Evolutionary conservation across 2,888 invertebrate genomes (phyloP).

Genomic region (Melipona bicolor): DNA sequence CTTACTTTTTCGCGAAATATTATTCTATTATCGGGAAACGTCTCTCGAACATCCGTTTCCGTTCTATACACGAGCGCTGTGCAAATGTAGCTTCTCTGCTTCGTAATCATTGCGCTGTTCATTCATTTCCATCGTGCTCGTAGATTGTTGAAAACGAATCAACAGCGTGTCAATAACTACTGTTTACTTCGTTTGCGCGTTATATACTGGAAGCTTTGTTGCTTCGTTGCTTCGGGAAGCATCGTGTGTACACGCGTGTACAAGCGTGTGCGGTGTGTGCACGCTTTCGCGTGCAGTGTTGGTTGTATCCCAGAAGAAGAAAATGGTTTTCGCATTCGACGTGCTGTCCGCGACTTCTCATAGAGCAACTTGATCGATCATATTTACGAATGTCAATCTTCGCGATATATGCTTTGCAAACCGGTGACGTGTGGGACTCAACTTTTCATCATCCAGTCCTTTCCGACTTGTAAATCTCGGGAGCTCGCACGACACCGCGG

Average conservation of each 20-base stretch:
- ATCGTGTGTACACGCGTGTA: too few species aligned
- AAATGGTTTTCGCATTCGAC: not conserved
- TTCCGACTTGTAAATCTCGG: conserved; percentile 19
- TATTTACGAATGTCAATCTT: conserved; percentile 29
- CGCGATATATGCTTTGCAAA: not conserved
- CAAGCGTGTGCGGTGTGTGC: too few species aligned
- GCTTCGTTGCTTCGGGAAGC: not conserved
- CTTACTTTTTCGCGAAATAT: not conserved
- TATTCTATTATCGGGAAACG: not conserved
- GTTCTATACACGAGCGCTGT: not conserved
- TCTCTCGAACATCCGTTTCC: not conserved
- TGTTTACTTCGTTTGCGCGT: conserved; percentile 1
- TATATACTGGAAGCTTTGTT: conserved; percentile 2
- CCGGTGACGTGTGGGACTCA: not conserved
- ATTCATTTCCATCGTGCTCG: not conserved
- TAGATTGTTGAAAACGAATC: conserved; percentile 1
- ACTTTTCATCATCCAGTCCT: not conserved
- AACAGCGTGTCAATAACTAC: not conserved
- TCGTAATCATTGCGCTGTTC: not conserved
- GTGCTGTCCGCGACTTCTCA: not conserved
- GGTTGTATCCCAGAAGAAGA: not conserved
- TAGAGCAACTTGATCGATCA: not conserved
- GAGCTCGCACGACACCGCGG: conserved; percentile 1
- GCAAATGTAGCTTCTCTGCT: not conserved
- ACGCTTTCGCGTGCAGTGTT: too few species aligned